Percentiles rank a stretch among this genome's conserved stretches.
Conservation (phyloP, 2,113 vertebrate species). For the Phaethon lepturus region DNA sequence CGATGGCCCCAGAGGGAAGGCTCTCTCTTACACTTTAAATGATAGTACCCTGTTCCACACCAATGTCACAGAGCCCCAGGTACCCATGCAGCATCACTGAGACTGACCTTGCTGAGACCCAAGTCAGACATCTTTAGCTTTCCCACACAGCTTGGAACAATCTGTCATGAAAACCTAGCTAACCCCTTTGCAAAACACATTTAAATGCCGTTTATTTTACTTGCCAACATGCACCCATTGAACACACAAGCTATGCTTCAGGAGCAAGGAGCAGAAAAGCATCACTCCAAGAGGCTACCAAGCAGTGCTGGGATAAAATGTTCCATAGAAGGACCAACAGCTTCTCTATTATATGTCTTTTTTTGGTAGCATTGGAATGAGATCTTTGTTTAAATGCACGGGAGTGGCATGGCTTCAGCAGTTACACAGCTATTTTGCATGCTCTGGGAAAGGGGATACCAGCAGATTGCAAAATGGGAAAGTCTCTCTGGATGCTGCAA, state of each 20-base stretch:
- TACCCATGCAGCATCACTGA: background rate
- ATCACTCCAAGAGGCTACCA: background rate
- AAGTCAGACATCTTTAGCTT: background rate
- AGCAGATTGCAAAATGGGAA: conserved; percentile 23
- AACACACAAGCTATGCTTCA: background rate
- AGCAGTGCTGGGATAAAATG: background rate
- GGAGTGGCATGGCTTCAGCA: background rate
- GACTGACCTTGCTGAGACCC: background rate
- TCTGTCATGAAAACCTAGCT: background rate
- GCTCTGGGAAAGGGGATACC: background rate
- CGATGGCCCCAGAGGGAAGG: background rate
- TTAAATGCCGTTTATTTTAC: background rate
- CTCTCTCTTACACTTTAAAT: background rate
- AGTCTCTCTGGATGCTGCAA: background rate
- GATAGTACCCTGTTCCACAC: background rate
- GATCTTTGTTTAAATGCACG: background rate
- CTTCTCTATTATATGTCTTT: background rate
- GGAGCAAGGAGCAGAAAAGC: background rate
- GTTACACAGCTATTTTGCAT: background rate
- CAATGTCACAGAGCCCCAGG: background rate
- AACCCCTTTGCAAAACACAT: background rate
- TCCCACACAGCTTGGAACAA: background rate
- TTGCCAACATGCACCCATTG: background rate
- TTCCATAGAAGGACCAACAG: background rate
- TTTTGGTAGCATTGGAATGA: background rate